phyloP scores from a whole-genome alignment of 2,888 invertebrate genomes.

The Chymomyza procnemis region DNA sequence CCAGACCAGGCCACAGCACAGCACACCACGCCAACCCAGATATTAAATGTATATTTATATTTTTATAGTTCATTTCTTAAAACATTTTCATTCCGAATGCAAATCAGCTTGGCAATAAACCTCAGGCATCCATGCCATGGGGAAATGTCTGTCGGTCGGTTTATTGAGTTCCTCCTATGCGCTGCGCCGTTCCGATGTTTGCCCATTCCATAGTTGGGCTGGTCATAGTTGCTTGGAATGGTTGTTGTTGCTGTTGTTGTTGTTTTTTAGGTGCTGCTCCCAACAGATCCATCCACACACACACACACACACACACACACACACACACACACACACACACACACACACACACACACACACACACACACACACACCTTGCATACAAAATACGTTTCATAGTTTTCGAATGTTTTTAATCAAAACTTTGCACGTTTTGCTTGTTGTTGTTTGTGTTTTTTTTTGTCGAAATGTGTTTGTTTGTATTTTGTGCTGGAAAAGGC shows the following conservation, averaged over 20 bases:
- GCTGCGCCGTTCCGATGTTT: background rate
- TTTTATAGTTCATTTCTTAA: background rate
- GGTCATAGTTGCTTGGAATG: background rate
- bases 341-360: background rate
- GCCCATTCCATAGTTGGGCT: background rate
- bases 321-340: background rate
- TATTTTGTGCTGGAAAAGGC: background rate
- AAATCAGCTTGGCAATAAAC: background rate
- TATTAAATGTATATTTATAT: too few species aligned
- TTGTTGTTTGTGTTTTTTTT: constrained; percentile 22
- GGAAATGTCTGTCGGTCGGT: constrained; percentile 36
- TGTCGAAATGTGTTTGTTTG: constrained; percentile 26
- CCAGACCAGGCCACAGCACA: too few species aligned
- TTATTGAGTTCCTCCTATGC: constrained; percentile 51
- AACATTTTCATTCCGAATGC: background rate
- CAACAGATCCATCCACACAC: too few species aligned
- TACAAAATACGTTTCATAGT: background rate
- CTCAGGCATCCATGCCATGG: background rate
- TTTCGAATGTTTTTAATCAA: constrained; percentile 30
- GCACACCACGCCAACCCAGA: too few species aligned
- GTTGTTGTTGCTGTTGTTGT: too few species aligned
- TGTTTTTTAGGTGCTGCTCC: background rate
- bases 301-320: background rate
- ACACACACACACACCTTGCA: background rate
- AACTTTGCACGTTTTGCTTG: constrained; percentile 38